Evolutionary conservation across 2,113 vertebrate genomes (phyloP), one percentile per base, ranked within the genome.

Genomic region (Tonatia bakeri): DNA sequence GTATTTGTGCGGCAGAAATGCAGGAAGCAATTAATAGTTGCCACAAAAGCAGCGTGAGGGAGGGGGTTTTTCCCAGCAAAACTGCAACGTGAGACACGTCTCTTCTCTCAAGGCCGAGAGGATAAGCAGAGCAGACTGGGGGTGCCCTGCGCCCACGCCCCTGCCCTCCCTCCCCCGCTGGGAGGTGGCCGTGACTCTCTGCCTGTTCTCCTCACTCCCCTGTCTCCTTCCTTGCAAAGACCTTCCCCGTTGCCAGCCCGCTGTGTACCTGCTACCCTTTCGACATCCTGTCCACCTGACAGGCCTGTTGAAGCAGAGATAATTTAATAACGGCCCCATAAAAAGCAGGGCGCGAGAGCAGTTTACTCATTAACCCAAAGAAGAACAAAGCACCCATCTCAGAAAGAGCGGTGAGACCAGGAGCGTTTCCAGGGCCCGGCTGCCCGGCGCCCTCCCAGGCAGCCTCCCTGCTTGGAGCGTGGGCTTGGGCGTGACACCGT

Each of bases 1-100:
- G 97, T 97, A 96, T 98, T 98, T 96, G 80, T 92, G 97, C 95
- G 94, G 94, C 96, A 97, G 97, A 97, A 98, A 98, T 94, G 98
- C 98, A 98, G 98, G 98, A 98, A 98, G 98, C 98, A 97, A 98
- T 98, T 98, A 98, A 98, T 97, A 98, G 97, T 64, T 96, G 97
- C 98, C 98, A 98, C 97, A 98, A 98, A 98, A 94, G 88, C 95
- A 96, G 93, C 0, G 1, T 77, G 96, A 95, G 79, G 0, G 75
- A 93, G 90, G 50, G 95, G 45, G 52, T 73, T 96, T 89, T 94
- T 79, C 94, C 73, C 93, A 33, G 65, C 33, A 64, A 86, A 80
- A 70, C 77, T 69, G 77, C 31, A 4, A 81, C 87, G 91, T 50
- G 31, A 84, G 72, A 36, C 56, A 17, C 22, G 80, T 87, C 75